These are phyloP conservation scores for Equus quagga DNA, from an alignment of 2,113 vertebrate species.

Conservation along the genomic window DNA sequence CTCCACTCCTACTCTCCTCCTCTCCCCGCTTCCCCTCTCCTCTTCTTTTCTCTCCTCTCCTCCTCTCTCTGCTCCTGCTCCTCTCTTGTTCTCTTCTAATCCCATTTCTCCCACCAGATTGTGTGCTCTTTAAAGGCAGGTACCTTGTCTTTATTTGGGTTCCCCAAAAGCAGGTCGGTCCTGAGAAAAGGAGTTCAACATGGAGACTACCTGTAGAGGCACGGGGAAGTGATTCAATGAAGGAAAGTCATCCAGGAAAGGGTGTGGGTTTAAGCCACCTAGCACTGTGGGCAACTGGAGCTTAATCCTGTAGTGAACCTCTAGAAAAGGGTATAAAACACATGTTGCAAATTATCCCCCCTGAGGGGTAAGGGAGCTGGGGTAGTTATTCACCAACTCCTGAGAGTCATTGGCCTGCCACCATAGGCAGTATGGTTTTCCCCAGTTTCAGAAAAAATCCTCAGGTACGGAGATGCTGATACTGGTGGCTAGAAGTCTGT, in stretches of 20 bases:
- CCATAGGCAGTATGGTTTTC: background rate
- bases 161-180: background rate
- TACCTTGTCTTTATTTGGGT: background rate
- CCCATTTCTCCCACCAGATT: background rate
- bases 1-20: background rate
- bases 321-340: background rate
- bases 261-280: background rate
- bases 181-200: background rate
- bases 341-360: background rate
- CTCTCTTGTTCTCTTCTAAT: background rate
- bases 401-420: background rate
- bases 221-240: background rate
- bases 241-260: background rate
- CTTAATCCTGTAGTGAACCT: conserved; percentile 38
- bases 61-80: background rate
- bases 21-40: background rate
- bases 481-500: background rate
- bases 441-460: background rate
- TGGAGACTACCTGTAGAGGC: background rate
- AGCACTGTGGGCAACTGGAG: background rate
- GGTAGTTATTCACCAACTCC: background rate
- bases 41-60: background rate
- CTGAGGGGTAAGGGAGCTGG: background rate
- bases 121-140: background rate
- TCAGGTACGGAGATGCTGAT: background rate